Base-by-base conservation (phyloP, 2,113 vertebrate species). In the Mobula hypostoma region DNA sequence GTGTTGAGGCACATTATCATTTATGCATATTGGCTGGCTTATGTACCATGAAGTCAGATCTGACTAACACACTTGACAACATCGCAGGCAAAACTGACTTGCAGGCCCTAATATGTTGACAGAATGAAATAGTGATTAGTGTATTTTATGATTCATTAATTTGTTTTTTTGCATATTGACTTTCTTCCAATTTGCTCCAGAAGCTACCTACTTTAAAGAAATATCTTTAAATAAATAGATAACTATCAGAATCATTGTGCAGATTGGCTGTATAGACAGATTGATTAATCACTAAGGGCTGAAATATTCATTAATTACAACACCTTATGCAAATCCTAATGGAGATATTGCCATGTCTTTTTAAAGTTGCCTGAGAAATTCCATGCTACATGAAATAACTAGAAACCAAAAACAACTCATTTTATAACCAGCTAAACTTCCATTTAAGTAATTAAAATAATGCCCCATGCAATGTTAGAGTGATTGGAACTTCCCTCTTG, bases 1-100 rank as follows among this genome's bases (percentile, higher is more conserved):
- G 96, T 27, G 29, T 15, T 14, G 97, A 96, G 96, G 97, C 96
- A 96, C 97, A 97, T 97, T 97, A 97, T 88, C 36, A 74, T 74
- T 93, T 93, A n/a, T 68, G 36, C 66, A 32, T 90, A 40, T 56
- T 74, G 29, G 70, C 11, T 56, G 68, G 36, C 56, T 92, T 48
- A 4, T 93, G 70, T 70, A 76, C 68, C 29, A 36, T 93, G 58
- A 70, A 36, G n/a, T 68, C 40, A 40, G 68, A 36, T 29, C 68
- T 76, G 36, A 56, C 91, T 66, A 88, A 63, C 17, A 66, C 63
- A 88, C 58, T 93, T 76, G 40, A 72, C 68, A 74, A 74, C 36
- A 93, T 93, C 48, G 70, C 40, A 29, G 91, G 70, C 24, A 74
- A 48, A 11, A 76, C 24, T 90, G 24, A 76, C 24, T 90, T 90